Base-by-base conservation (phyloP, 2,113 vertebrate genomes). In the Oplegnathus fasciatus region DNA sequence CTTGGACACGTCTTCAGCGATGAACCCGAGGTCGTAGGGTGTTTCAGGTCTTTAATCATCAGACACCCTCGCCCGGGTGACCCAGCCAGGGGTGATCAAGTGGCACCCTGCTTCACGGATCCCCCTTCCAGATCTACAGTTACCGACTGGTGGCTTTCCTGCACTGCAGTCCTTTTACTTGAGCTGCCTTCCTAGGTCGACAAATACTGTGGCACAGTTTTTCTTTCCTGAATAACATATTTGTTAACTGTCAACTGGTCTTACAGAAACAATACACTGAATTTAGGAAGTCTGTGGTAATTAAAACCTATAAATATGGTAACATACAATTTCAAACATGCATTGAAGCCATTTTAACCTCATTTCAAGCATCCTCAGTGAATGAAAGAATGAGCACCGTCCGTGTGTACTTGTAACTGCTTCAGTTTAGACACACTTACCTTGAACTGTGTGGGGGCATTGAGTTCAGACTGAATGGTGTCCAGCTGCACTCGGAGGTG, bases 381-480 rank as follows among this genome's bases (percentile, higher is more conserved):
- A 30, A 30, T 9, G 18, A 32, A 20, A 37, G n/a, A 46, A 44
- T 42, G 2, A 52, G 14, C 15, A 24, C 11, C 0, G 17, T n/a
- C 13, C 48, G 40, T 8, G 7, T 34, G 9, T 0, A 46, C 22
- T 34, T 40, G 22, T 40, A 32, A 37, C 34, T 61, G 15, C 30
- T 44, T 24, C 1, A 75, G 34, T 65, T 52, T 8, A 20, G 11
- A 79, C 8, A 64, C 24, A 68, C 87, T 91, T 72, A 97, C 98
- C 96, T 99, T 99, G 94, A 99, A 99, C 96, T 99, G 98, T 0
- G 97, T 99, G 6, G 98, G 98, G 0, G 98, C 98, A 0, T 99
- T 99, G 26, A 99, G 97, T 78, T 99, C 98, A 70, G 97, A 97
- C 87, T 99, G 98, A 87, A 98, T 99, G 17, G 98, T 99, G 82